A percentile compares a stretch with the other conserved stretches of the same genome.
These are phyloP conservation scores for Pseudonaja textilis DNA, from an alignment of 2,113 vertebrate species.

Conservation along the genomic window DNA sequence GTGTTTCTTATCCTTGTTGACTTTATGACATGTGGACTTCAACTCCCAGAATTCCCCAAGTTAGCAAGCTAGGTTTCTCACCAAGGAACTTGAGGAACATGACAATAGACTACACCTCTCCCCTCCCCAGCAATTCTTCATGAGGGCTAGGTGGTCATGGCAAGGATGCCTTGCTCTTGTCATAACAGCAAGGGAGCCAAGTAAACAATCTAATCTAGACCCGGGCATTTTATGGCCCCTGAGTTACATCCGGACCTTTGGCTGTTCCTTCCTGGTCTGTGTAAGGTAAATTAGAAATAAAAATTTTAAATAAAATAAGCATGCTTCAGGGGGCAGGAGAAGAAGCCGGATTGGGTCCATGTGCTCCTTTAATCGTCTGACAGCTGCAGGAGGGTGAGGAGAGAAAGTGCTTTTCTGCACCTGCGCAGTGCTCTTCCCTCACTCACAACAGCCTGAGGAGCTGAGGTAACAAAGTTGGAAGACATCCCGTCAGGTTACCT, in stretches of 20 bases:
- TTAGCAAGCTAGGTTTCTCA: not conserved
- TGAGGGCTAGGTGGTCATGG: not conserved
- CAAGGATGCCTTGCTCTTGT: not conserved
- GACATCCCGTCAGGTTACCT: not conserved
- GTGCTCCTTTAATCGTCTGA: not conserved
- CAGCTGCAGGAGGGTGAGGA: not conserved
- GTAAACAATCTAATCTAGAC: not conserved
- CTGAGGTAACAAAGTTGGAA: not conserved
- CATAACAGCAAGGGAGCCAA: not conserved
- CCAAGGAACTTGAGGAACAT: not conserved
- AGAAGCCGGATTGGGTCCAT: not conserved
- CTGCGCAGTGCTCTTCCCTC: not conserved
- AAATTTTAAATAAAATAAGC: not conserved
- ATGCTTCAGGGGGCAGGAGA: not conserved
- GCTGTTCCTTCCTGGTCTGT: not conserved
- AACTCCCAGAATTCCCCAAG: not conserved
- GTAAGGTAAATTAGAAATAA: not conserved
- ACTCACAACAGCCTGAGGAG: not conserved
- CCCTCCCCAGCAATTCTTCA: not conserved
- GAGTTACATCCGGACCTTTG: not conserved
- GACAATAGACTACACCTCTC: not conserved
- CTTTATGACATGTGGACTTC: not conserved
- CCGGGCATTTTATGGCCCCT: not conserved
- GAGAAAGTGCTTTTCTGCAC: not conserved
- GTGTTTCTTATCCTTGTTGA: not conserved